These are phyloP conservation scores for Siphonodentalium dalli DNA, from an alignment of 2,888 invertebrate genomes.

Conservation along the genomic window DNA sequence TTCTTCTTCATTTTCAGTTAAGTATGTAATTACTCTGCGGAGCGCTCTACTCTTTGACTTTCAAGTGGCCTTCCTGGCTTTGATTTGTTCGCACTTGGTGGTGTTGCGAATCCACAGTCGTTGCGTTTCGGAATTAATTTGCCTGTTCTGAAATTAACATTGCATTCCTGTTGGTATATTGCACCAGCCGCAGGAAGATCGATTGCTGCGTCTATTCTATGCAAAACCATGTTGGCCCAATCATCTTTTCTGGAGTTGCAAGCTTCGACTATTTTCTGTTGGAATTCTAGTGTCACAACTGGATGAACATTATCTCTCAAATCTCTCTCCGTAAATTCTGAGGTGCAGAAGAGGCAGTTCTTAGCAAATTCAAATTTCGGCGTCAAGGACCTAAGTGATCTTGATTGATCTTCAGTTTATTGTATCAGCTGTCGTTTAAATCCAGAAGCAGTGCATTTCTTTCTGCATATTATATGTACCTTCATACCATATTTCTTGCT, in stretches of 20 bases:
- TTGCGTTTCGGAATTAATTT: too few species aligned
- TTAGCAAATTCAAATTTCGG: too few species aligned
- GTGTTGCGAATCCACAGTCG: neutral
- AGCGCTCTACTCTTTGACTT: neutral
- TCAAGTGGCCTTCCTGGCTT: neutral
- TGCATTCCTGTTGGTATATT: constrained; percentile 32
- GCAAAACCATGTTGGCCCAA: constrained; percentile 5
- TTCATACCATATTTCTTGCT: too few species aligned
- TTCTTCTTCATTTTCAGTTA: constrained; percentile 12
- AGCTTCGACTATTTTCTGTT: constrained; percentile 6
- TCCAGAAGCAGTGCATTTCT: neutral
- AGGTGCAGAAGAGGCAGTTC: too few species aligned
- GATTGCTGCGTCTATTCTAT: neutral
- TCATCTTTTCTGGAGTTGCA: too few species aligned
- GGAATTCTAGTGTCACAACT: constrained; percentile 13
- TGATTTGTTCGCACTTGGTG: neutral
- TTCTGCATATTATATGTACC: constrained; percentile 1
- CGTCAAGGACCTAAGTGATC: too few species aligned
- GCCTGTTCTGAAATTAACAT: constrained; percentile 27
- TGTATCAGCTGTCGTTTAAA: too few species aligned
- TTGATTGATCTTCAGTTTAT: too few species aligned
- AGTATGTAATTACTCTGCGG: constrained; percentile 5
- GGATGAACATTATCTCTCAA: neutral
- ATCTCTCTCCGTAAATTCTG: constrained; percentile 2
- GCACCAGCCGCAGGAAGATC: constrained; percentile 36